A percentile compares a stretch with the other conserved stretches of the same genome.
These are phyloP conservation scores for Premnoplex brunnescens DNA, from an alignment of 2,797 vertebrate genomes.

Conservation along the genomic window DNA sequence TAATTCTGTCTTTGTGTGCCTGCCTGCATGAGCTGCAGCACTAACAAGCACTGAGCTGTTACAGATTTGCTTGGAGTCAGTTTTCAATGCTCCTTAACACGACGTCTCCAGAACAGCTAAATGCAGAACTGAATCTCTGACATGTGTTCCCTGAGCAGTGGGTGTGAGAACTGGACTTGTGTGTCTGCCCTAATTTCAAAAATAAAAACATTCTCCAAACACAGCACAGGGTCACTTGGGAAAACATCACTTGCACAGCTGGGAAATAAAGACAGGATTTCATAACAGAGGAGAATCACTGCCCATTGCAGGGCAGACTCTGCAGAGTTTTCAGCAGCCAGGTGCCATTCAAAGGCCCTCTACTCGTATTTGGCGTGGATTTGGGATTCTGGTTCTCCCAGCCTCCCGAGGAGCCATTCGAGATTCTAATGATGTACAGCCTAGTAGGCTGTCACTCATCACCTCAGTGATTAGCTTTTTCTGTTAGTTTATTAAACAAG, in stretches of 20 bases:
- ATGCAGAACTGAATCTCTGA: background rate
- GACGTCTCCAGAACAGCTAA: background rate
- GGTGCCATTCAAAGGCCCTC: background rate
- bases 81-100: slow-evolving; percentile 4
- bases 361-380: background rate
- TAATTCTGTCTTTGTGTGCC: slow-evolving; percentile 26
- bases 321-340: background rate
- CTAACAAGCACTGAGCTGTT: slow-evolving; percentile 17
- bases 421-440: background rate
- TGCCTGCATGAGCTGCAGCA: slow-evolving; percentile 25
- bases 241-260: background rate
- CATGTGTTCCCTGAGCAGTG: background rate
- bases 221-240: background rate
- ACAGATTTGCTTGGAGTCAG: background rate
- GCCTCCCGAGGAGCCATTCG: background rate
- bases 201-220: background rate
- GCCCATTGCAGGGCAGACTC: background rate
- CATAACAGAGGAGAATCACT: background rate
- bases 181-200: background rate
- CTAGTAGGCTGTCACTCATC: background rate
- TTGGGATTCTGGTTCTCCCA: background rate
- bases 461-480: background rate
- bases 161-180: background rate
- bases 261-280: background rate
- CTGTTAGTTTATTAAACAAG: background rate